Evolutionary conservation across 1,140 invertebrate species (phyloP).

Genomic region (Prorops nasuta): DNA sequence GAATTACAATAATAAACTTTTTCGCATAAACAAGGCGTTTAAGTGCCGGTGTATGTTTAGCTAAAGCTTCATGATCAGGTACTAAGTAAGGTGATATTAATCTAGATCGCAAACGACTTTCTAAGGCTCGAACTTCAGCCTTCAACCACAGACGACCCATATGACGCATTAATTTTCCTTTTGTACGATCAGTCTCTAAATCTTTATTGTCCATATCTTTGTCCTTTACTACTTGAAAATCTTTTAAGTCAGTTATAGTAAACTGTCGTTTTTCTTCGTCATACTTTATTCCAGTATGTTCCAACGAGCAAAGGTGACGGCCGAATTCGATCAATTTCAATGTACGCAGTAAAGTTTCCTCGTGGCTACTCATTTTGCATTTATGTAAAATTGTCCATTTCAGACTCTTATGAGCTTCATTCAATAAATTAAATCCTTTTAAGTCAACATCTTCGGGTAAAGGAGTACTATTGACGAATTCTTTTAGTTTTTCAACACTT

Average conservation of each 20-base stretch:
- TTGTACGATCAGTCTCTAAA: constrained; percentile 33
- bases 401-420: constrained; percentile 64
- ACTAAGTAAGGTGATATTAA: constrained; percentile 73
- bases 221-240: constrained; percentile 6
- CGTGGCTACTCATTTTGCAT: constrained; percentile 60
- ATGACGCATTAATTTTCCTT: constrained; percentile 62
- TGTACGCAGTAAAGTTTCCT: constrained; percentile 68
- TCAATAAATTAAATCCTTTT: constrained; percentile 67
- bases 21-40: constrained; percentile 75
- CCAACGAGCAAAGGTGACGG: constrained; percentile 64
- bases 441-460: constrained; percentile 72
- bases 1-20: constrained; percentile 79
- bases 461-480: constrained; percentile 62
- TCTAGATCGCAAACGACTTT: constrained; percentile 55
- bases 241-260: constrained; percentile 34
- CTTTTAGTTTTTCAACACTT: constrained; percentile 25
- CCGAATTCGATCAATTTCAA: constrained; percentile 74
- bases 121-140: constrained; percentile 71
- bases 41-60: constrained; percentile 69
- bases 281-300: constrained; percentile 62
- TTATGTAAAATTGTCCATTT: constrained; percentile 66
- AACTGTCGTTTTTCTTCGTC: constrained; percentile 58
- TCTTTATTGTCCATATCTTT: constrained; percentile 19
- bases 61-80: constrained; percentile 70
- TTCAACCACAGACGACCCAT: constrained; percentile 77